Evolutionary conservation across 2,888 invertebrate species (phyloP).

Genomic region (Conistra vaccinii): DNA sequence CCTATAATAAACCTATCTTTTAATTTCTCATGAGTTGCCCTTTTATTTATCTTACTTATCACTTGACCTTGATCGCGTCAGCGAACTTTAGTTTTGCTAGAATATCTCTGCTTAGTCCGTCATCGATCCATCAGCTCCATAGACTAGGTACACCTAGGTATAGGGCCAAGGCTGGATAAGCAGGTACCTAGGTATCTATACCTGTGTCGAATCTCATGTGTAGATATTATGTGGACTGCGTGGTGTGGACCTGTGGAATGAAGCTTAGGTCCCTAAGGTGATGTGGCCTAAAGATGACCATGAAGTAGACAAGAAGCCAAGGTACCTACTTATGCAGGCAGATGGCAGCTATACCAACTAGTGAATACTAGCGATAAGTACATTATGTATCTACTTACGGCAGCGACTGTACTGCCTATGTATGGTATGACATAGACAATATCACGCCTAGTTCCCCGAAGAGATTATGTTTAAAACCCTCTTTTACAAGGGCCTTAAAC

Average conservation of each 20-base stretch:
- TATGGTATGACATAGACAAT: neutral
- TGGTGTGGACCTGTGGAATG: no score
- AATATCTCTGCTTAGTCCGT: neutral
- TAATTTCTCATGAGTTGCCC: neutral
- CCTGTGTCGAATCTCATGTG: neutral
- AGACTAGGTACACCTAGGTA: no score
- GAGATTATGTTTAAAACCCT: neutral
- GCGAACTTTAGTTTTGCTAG: neutral
- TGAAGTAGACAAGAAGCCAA: neutral
- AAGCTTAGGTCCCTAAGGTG: neutral
- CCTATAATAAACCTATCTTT: slow-evolving; percentile 11
- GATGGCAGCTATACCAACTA: neutral
- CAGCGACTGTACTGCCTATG: neutral
- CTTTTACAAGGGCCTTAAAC: no score
- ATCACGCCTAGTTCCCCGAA: neutral
- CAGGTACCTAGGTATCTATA: no score
- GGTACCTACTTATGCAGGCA: neutral
- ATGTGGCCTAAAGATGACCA: neutral
- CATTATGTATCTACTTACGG: neutral
- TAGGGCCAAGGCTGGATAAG: neutral
- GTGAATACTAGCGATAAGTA: neutral
- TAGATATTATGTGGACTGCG: no score
- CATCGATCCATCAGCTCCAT: neutral
- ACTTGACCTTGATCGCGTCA: neutral
- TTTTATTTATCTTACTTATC: neutral